Evolutionary conservation across 1,140 invertebrate species (phyloP), one percentile per base, ranked within the genome.

Genomic region (Cydia strobilella): DNA sequence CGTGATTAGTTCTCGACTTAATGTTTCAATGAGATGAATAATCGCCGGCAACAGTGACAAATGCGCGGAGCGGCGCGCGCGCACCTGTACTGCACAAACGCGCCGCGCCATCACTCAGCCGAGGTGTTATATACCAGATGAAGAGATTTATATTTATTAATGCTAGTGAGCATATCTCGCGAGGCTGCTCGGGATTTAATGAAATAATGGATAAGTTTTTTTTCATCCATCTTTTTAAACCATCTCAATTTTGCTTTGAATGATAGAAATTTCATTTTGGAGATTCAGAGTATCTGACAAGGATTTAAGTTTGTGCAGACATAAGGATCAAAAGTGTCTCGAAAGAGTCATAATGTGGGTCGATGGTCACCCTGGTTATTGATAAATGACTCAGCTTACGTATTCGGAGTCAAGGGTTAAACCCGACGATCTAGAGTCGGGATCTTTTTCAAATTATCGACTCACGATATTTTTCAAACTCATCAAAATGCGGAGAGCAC

Each of bases 11-110:
- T 92, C 86, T 85, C 86, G 82, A 85, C 80, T 90, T 92, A 90
- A 92, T 91, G 89, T 91, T 90, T 90, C 90, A 92, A 92, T 91
- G 89, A 90, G 90, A 92, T 92, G 90, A 92, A 90, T 91, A 91
- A 92, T 91, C 84, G 81, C 85, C 81, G 80, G 82, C 69, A 81
- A 92, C 90, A 92, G 88, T 91, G 90, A 92, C 90, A 92, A 92
- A 92, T 92, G 90, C 78, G 78, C 80, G 73, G 81, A 77, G 80
- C 80, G 80, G 85, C 85, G 86, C 84, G 82, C 79, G 86, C 87
- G 88, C 88, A 92, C 87, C 90, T 90, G 88, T 77, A 59, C 79
- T 80, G 80, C 83, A 81, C 86, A 88, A 90, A 88, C 84, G 86
- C 81, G 76, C 89, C 90, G 84, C 87, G 81, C 86, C 87, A 86